Percentiles rank a stretch among this genome's conserved stretches.
phyloP scores from a whole-genome alignment of 2,797 vertebrate genomes.

The Oreochromis mossambicus region DNA sequence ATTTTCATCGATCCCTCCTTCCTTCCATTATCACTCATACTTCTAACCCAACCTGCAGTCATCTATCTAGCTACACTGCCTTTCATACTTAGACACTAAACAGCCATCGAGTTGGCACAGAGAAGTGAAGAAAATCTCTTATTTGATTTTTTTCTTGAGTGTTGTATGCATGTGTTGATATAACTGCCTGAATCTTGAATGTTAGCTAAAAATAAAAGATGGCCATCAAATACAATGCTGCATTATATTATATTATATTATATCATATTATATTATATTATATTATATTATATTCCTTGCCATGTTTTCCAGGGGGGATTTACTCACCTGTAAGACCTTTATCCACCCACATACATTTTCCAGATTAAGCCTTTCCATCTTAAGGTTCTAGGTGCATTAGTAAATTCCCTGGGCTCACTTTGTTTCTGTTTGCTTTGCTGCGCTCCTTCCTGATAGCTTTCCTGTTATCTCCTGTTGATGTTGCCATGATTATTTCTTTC shows the following conservation, averaged over 20 bases:
- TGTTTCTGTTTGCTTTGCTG: slow-evolving; percentile 45
- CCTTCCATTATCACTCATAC: slow-evolving; percentile 69
- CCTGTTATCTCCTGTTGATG: slow-evolving; percentile 34
- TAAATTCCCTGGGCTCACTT: slow-evolving; percentile 53
- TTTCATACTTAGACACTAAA: slow-evolving; percentile 37
- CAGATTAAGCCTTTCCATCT: slow-evolving; percentile 32
- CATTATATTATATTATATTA: background rate
- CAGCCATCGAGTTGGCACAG: background rate
- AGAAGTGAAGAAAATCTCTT: slow-evolving; percentile 29
- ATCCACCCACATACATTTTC: background rate
- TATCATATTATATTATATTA: background rate
- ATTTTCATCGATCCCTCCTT: slow-evolving; percentile 69
- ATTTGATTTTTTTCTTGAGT: slow-evolving; percentile 20
- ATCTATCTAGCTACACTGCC: slow-evolving; percentile 35
- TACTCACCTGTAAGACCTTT: background rate
- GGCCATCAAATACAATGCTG: background rate
- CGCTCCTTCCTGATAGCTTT: slow-evolving; percentile 26
- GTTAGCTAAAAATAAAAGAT: background rate
- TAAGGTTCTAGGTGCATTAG: slow-evolving; percentile 44
- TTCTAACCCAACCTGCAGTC: slow-evolving; percentile 34
- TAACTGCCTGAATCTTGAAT: background rate
- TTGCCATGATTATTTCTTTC: slow-evolving; percentile 34
- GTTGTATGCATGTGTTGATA: slow-evolving; percentile 4
- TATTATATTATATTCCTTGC: background rate
- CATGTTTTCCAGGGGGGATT: background rate